phyloP scores from a whole-genome alignment of 2,113 vertebrate species.

The Hypomesus transpacificus region DNA sequence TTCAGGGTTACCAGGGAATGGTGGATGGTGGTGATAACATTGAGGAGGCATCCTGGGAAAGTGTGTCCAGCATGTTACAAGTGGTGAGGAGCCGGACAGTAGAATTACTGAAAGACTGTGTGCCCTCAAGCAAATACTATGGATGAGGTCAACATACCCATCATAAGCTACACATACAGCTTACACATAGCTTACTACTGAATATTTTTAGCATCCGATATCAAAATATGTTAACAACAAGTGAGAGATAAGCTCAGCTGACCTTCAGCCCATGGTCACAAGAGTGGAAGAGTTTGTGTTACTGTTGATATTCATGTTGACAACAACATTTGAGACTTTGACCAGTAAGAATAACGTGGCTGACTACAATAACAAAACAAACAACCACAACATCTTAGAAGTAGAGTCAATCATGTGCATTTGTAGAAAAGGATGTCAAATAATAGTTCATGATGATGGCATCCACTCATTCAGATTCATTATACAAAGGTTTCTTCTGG shows the following conservation, averaged over 20 bases:
- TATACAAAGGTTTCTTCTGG: neutral
- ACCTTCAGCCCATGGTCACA: neutral
- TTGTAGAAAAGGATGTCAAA: neutral
- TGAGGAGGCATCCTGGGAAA: slow-evolving; percentile 89
- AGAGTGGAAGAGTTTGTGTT: neutral
- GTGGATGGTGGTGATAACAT: slow-evolving; percentile 96
- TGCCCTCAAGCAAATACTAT: neutral
- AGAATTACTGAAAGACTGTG: neutral
- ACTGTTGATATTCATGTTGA: neutral
- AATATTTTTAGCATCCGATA: neutral
- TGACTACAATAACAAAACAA: neutral
- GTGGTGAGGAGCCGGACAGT: slow-evolving; percentile 75
- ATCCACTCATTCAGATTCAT: neutral
- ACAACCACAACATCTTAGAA: neutral
- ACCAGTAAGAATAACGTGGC: neutral
- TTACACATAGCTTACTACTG: too few species aligned
- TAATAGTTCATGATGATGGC: neutral
- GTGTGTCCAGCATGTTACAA: slow-evolving; percentile 96
- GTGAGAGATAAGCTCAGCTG: neutral
- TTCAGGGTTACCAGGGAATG: slow-evolving; percentile 96
- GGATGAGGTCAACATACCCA: neutral
- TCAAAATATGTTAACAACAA: neutral
- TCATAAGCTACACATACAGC: neutral
- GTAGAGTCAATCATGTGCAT: neutral
- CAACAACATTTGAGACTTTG: too few species aligned